Conservation (phyloP, 1,140 invertebrate genomes). For the Tetramorium parvispinum region DNA sequence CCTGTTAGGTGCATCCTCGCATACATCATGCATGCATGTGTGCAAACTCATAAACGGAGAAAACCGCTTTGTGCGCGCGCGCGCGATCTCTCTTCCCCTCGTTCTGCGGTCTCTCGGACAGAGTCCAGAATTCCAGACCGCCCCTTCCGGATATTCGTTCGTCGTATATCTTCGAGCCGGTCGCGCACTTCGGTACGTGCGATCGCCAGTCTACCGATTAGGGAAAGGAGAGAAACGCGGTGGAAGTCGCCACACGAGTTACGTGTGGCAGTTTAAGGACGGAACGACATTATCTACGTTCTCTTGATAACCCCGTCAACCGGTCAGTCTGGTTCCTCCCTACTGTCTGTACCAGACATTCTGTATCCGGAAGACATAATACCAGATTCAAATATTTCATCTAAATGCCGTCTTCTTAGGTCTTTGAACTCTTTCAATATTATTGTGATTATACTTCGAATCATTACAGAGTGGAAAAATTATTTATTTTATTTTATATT, state of each 20-base stretch:
- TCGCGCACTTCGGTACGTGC: conserved; percentile 26
- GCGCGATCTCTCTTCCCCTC: conserved; percentile 17
- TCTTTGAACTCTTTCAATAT: conserved; percentile 5
- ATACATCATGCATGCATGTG: background rate
- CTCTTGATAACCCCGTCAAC: conserved; percentile 28
- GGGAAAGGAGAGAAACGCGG: conserved; percentile 45
- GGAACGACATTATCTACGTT: conserved; percentile 25
- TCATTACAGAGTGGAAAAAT: background rate
- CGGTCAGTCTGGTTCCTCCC: background rate
- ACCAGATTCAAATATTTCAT: background rate
- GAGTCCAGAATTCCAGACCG: conserved; percentile 78
- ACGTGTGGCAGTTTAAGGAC: conserved; percentile 48
- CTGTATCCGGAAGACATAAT: conserved; percentile 33
- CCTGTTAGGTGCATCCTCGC: conserved; percentile 46
- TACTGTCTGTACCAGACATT: background rate
- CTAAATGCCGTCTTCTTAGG: background rate
- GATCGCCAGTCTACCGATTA: conserved; percentile 30
- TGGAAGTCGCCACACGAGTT: conserved; percentile 14
- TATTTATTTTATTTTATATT: background rate
- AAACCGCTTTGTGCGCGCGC: background rate
- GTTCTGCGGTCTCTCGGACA: conserved; percentile 61
- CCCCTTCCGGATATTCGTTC: conserved; percentile 79
- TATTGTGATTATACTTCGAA: background rate
- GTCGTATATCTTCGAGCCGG: conserved; percentile 76
- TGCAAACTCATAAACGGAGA: conserved; percentile 3